These are phyloP conservation scores for Meiosimyza decipiens DNA, from an alignment of 2,888 invertebrate species.

Conservation along the genomic window DNA sequence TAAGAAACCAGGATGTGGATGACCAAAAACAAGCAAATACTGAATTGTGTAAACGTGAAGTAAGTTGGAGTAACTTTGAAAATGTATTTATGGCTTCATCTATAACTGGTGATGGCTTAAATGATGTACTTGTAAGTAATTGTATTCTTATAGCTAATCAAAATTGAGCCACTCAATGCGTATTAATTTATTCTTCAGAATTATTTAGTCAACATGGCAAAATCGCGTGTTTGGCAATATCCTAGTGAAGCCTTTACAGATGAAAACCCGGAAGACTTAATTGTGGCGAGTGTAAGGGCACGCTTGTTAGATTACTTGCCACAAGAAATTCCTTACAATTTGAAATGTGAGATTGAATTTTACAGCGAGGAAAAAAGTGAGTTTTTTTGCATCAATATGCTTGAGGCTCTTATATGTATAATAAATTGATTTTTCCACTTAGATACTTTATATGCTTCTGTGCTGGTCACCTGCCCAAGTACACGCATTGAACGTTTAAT, in stretches of 20 bases:
- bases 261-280: constrained; percentile 76
- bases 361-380: constrained; percentile 72
- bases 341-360: constrained; percentile 76
- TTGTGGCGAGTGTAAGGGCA: constrained; percentile 81
- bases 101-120: constrained; percentile 79
- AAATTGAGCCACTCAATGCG: neutral
- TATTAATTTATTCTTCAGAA: constrained; percentile 42
- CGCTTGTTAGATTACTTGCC: constrained; percentile 85
- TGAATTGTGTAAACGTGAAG: constrained; percentile 44
- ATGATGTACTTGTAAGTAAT: constrained; percentile 73
- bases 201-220: constrained; percentile 67
- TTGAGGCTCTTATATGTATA: neutral
- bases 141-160: neutral
- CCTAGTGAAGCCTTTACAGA: constrained; percentile 78
- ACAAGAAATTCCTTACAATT: constrained; percentile 86
- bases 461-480: constrained; percentile 74
- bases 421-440: constrained; percentile 44
- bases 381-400: neutral
- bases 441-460: constrained; percentile 71
- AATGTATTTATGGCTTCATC: constrained; percentile 95
- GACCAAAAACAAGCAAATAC: neutral
- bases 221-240: constrained; percentile 76
- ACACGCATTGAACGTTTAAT: constrained; percentile 74
- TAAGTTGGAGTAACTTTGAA: constrained; percentile 81
- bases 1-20: neutral